phyloP scores from a whole-genome alignment of 2,888 invertebrate species.

The Odontocolon sp. region DNA sequence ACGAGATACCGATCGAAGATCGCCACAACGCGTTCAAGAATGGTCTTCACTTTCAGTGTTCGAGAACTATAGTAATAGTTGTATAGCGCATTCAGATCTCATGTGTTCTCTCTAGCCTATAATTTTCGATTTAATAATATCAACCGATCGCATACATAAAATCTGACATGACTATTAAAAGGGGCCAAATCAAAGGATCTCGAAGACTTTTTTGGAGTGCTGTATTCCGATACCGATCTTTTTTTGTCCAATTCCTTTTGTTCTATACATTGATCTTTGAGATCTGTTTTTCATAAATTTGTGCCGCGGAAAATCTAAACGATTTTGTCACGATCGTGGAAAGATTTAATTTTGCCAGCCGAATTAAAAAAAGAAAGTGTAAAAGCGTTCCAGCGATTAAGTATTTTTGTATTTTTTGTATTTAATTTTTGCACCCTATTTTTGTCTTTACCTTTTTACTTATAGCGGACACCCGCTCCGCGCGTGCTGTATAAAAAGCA shows the following conservation, averaged over 20 bases:
- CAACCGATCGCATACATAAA: slow-evolving; percentile 57
- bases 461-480: background rate
- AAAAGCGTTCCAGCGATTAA: background rate
- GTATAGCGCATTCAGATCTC: background rate
- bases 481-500: slow-evolving; percentile 30
- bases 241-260: slow-evolving; percentile 10
- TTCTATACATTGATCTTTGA: background rate
- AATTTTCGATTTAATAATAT: slow-evolving; percentile 70
- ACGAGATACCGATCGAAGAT: slow-evolving; percentile 67
- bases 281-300: background rate
- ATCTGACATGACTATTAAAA: slow-evolving; percentile 47
- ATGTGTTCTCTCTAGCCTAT: slow-evolving; percentile 61
- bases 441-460: background rate
- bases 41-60: slow-evolving; percentile 38
- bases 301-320: slow-evolving; percentile 9
- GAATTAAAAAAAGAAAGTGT: too few relatives aligned
- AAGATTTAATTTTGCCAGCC: background rate
- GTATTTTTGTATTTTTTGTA: background rate
- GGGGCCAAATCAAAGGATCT: background rate
- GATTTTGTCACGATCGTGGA: background rate
- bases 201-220: background rate
- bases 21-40: slow-evolving; percentile 59
- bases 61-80: slow-evolving; percentile 18
- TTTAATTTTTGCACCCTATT: background rate
- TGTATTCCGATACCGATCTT: slow-evolving; percentile 38